These are phyloP conservation scores for Sarcophaga variegata DNA, from an alignment of 2,888 invertebrate genomes.

Conservation along the genomic window DNA sequence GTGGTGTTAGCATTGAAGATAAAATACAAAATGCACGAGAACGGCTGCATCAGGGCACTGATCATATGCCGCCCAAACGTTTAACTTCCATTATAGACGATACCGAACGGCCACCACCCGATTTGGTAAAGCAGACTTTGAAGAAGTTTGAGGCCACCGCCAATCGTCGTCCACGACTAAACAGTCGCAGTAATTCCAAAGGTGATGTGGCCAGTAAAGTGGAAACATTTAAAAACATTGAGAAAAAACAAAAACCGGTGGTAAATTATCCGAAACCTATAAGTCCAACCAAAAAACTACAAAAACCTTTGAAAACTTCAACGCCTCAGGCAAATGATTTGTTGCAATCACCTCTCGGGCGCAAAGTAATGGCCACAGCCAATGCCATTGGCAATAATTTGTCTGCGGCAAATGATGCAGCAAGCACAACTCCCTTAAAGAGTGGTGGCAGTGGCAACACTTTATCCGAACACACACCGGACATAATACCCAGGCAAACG, in stretches of 20 bases:
- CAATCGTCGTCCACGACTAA: slow-evolving; percentile 82
- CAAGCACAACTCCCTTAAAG: slow-evolving; percentile 30
- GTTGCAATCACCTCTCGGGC: slow-evolving; percentile 70
- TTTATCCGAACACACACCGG: slow-evolving; percentile 58
- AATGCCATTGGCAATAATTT: slow-evolving; percentile 25
- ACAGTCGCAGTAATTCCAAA: slow-evolving; percentile 80
- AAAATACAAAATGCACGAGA: slow-evolving; percentile 81
- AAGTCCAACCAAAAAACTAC: slow-evolving; percentile 75
- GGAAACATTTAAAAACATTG: slow-evolving; percentile 85
- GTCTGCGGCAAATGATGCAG: not conserved
- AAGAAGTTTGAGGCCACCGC: slow-evolving; percentile 90
- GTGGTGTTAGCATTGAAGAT: slow-evolving; percentile 80
- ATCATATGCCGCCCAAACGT: slow-evolving; percentile 83
- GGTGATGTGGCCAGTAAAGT: slow-evolving; percentile 86
- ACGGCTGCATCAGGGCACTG: slow-evolving; percentile 81
- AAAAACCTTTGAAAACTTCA: slow-evolving; percentile 66
- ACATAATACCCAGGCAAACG: slow-evolving; percentile 67
- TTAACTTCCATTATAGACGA: slow-evolving; percentile 86
- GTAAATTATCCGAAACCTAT: slow-evolving; percentile 82
- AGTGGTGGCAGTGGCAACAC: slow-evolving; percentile 40
- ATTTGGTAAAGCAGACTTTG: slow-evolving; percentile 93
- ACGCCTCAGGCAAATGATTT: slow-evolving; percentile 68
- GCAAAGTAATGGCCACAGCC: slow-evolving; percentile 67
- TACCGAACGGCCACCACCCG: slow-evolving; percentile 92
- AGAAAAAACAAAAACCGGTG: slow-evolving; percentile 84